phyloP scores from a whole-genome alignment of 2,888 invertebrate species.

The Mesorhabditis spiculigera region DNA sequence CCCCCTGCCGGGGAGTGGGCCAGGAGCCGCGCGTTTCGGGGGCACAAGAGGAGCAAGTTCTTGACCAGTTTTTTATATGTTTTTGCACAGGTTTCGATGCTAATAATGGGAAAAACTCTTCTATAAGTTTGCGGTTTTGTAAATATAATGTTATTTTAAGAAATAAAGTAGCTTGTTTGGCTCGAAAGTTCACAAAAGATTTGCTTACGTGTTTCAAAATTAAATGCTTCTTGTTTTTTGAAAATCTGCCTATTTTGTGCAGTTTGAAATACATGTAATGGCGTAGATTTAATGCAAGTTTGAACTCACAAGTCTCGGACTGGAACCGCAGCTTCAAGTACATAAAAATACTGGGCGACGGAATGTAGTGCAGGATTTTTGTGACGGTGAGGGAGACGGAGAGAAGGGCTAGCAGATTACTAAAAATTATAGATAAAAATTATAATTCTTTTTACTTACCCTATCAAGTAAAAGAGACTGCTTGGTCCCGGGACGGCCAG shows the following conservation, averaged over 20 bases:
- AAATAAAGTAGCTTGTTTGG: too few species aligned
- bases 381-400: constrained; percentile 26
- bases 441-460: neutral
- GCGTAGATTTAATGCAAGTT: neutral
- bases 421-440: constrained; percentile 6
- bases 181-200: too few species aligned
- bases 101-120: too few species aligned
- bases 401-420: constrained; percentile 27
- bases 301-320: constrained; percentile 29
- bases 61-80: neutral
- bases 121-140: too few species aligned
- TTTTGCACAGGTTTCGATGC: neutral
- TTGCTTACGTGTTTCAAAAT: too few species aligned
- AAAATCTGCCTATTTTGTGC: too few species aligned
- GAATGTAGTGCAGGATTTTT: constrained; percentile 40
- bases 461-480: neutral
- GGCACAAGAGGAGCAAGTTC: neutral
- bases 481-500: neutral
- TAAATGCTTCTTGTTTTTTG: too few species aligned
- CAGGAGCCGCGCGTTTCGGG: neutral
- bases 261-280: too few species aligned
- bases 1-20: neutral
- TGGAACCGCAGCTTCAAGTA: constrained; percentile 34
- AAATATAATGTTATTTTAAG: too few species aligned
- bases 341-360: constrained; percentile 32